These are phyloP conservation scores for Thalassophryne amazonica DNA, from an alignment of 2,797 vertebrate species.

Conservation along the genomic window DNA sequence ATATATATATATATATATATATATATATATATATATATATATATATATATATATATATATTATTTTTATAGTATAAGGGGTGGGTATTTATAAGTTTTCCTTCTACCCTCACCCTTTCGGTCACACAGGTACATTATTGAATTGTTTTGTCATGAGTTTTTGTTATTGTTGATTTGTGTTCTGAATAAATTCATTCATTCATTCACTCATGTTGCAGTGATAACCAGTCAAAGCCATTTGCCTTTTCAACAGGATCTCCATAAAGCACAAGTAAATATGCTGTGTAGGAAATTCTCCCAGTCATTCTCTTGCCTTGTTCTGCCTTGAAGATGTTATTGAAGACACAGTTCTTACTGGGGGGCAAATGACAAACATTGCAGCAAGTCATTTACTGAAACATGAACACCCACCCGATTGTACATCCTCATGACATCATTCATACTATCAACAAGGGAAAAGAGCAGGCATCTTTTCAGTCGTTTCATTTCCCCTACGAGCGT, in stretches of 20 bases:
- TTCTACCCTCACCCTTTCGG: too few relatives aligned
- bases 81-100: too few relatives aligned
- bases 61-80: too few relatives aligned
- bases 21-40: too few relatives aligned
- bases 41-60: too few relatives aligned
- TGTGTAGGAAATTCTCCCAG: conserved; percentile 1
- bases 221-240: conserved; percentile 1
- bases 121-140: too few relatives aligned
- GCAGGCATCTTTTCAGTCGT: conserved; percentile 14
- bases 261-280: conserved; percentile 16
- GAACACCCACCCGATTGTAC: background rate
- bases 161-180: too few relatives aligned
- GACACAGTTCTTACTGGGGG: conserved; percentile 2
- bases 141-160: too few relatives aligned
- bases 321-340: conserved; percentile 4
- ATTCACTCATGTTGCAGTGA: too few relatives aligned
- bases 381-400: background rate
- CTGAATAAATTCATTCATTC: too few relatives aligned
- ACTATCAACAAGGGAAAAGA: conserved; percentile 1
- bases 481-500: conserved; percentile 34
- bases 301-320: background rate
- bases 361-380: background rate
- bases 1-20: too few relatives aligned
- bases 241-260: conserved; percentile 11
- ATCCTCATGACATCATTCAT: too few relatives aligned